Conservation (phyloP, 2,113 vertebrate species). For the Machaerirhynchus nigripectus region DNA sequence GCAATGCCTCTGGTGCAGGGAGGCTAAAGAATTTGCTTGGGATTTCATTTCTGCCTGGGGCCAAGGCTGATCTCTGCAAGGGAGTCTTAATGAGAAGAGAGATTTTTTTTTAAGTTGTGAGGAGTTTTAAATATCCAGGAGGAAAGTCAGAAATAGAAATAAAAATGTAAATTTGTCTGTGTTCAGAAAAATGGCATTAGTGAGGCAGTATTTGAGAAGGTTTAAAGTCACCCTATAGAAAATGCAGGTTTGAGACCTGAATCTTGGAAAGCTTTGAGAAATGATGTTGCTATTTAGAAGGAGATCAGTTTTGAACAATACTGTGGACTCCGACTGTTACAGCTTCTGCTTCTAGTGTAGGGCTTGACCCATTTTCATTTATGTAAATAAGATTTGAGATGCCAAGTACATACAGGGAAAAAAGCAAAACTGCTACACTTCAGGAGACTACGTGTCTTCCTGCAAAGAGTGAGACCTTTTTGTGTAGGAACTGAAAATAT, state of each 20-base stretch:
- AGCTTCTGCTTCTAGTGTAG: neutral
- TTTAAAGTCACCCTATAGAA: neutral
- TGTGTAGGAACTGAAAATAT: neutral
- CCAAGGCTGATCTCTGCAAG: neutral
- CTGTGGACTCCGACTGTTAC: neutral
- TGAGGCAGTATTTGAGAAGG: neutral
- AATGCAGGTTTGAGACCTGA: neutral
- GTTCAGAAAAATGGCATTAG: neutral
- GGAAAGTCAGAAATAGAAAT: neutral
- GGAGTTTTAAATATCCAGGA: neutral
- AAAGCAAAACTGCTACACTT: neutral
- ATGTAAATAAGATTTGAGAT: neutral
- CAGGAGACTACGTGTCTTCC: neutral
- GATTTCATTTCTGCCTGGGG: neutral
- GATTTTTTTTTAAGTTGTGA: neutral
- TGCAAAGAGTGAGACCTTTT: neutral
- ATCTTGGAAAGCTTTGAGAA: neutral
- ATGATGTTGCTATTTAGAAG: neutral
- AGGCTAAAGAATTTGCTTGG: neutral
- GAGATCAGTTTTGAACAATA: neutral
- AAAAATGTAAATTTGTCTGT: neutral
- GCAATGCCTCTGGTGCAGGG: neutral
- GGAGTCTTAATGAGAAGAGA: neutral
- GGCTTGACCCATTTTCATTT: neutral
- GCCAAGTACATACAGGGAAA: neutral